Conservation (phyloP, 2,888 invertebrate genomes). For the Nemotelus pantherinus region DNA sequence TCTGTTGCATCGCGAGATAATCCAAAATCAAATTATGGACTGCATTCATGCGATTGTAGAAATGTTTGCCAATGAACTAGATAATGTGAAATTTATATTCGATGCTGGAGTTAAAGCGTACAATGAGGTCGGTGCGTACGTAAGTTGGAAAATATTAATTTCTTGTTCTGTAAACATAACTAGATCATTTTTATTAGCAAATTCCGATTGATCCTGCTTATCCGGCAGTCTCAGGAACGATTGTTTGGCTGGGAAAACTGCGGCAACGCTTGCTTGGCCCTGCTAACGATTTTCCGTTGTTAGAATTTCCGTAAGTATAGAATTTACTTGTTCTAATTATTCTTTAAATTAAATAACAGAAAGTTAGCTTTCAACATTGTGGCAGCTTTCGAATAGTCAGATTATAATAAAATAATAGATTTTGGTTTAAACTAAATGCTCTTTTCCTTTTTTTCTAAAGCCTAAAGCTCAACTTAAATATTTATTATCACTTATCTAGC, state of each 20-base stretch:
- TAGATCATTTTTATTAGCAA: constrained; percentile 56
- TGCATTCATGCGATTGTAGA: constrained; percentile 62
- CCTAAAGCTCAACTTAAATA: too few relatives aligned
- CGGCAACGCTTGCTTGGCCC: constrained; percentile 69
- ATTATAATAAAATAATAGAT: too few relatives aligned
- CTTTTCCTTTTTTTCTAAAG: too few relatives aligned
- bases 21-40: constrained; percentile 75
- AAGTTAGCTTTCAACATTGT: too few relatives aligned
- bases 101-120: constrained; percentile 67
- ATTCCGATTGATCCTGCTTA: constrained; percentile 73
- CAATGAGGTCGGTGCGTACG: constrained; percentile 51
- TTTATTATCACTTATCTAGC: too few relatives aligned
- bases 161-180: too few relatives aligned
- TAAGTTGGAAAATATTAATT: constrained; percentile 48
- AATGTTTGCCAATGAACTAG: constrained; percentile 73
- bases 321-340: not conserved
- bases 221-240: constrained; percentile 79
- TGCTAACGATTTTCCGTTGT: constrained; percentile 70
- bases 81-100: constrained; percentile 72
- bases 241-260: constrained; percentile 78
- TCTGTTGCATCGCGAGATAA: constrained; percentile 78
- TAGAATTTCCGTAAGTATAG: constrained; percentile 72
- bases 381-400: too few relatives aligned
- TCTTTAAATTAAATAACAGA: too few relatives aligned
- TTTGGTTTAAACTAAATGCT: too few relatives aligned